Conservation (phyloP, 2,888 invertebrate genomes). For the Embidobia sp. region DNA sequence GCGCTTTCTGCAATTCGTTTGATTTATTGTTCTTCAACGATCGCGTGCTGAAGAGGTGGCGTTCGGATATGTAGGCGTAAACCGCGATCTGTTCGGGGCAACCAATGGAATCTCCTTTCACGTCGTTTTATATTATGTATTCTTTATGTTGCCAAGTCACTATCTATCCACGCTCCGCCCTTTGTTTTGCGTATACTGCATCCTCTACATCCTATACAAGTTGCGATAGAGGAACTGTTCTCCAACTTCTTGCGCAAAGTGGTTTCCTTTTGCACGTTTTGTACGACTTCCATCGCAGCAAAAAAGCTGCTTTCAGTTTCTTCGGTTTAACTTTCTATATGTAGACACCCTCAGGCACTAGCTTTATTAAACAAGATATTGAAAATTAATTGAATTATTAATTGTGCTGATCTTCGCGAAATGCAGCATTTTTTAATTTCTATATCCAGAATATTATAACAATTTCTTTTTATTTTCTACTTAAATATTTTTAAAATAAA, state of each 20-base stretch:
- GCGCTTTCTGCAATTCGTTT: constrained; percentile 10
- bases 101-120: constrained; percentile 77
- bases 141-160: constrained; percentile 79
- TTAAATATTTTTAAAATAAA: too few species aligned
- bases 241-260: constrained; percentile 1
- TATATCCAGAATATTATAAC: too few species aligned
- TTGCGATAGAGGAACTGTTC: constrained; percentile 9
- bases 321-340: too few species aligned
- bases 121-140: constrained; percentile 77
- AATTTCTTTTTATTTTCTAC: too few species aligned
- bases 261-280: too few species aligned
- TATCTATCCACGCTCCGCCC: constrained; percentile 79
- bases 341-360: too few species aligned
- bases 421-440: too few species aligned
- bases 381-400: too few species aligned
- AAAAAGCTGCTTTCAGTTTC: too few species aligned
- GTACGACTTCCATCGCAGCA: too few species aligned
- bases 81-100: constrained; percentile 71
- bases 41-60: constrained; percentile 77
- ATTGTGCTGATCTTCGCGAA: too few species aligned
- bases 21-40: constrained; percentile 71
- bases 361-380: too few species aligned
- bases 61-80: constrained; percentile 76
- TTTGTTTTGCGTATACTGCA: constrained; percentile 65
- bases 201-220: constrained; percentile 23